phyloP scores from a whole-genome alignment of 1,140 invertebrate species.

The Gonioctena quinquepunctata region DNA sequence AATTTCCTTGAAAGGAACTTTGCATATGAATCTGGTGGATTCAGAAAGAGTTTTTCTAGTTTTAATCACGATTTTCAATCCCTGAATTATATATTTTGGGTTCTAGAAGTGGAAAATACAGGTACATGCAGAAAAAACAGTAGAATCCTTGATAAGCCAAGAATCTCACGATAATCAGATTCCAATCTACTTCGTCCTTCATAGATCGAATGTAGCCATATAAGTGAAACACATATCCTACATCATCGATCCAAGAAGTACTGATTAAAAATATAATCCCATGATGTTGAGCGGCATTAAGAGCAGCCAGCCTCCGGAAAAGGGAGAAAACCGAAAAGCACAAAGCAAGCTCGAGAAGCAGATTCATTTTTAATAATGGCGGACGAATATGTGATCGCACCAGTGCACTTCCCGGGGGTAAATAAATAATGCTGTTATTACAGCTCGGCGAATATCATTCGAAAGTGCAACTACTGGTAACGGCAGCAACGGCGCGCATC shows the following conservation, averaged over 20 bases:
- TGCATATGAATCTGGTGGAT: too few relatives aligned
- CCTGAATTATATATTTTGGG: too few relatives aligned
- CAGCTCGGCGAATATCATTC: conserved; percentile 44
- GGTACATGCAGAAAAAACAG: too few relatives aligned
- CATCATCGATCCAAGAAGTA: background rate
- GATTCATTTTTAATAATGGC: conserved; percentile 57
- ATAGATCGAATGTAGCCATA: too few relatives aligned
- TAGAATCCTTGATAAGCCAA: too few relatives aligned
- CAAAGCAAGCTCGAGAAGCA: conserved; percentile 5
- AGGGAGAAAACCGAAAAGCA: background rate
- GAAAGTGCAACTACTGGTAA: conserved; percentile 26
- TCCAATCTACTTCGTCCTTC: too few relatives aligned
- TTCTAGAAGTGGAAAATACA: too few relatives aligned
- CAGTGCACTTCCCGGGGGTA: conserved; percentile 47
- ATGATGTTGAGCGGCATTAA: background rate
- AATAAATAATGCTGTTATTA: conserved; percentile 56
- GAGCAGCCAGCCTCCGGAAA: background rate
- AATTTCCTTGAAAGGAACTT: too few relatives aligned
- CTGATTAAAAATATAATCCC: background rate
- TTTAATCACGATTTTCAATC: too few relatives aligned
- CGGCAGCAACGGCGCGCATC: conserved; percentile 1
- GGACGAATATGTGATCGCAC: conserved; percentile 46
- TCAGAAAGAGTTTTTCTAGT: too few relatives aligned
- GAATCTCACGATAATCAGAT: too few relatives aligned
- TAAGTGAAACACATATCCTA: too few relatives aligned